phyloP scores from a whole-genome alignment of 2,113 vertebrate genomes.

The Anser brachyrhynchus region DNA sequence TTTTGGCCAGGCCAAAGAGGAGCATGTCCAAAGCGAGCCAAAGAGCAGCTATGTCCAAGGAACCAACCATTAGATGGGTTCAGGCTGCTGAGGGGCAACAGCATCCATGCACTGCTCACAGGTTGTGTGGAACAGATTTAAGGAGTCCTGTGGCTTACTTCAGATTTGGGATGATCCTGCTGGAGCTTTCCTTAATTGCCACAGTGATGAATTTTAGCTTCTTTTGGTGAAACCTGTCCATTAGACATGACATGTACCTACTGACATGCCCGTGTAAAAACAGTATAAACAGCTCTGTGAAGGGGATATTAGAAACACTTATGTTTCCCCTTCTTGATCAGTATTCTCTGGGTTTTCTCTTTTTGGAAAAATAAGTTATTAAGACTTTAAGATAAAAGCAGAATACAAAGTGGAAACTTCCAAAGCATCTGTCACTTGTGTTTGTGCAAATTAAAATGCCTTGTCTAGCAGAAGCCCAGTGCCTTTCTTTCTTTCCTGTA shows the following conservation, averaged over 20 bases:
- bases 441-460: not conserved
- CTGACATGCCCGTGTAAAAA: not conserved
- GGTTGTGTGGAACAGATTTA: not conserved
- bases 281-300: not conserved
- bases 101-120: not conserved
- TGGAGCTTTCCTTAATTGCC: not conserved
- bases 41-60: not conserved
- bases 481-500: not conserved
- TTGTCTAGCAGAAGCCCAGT: not conserved
- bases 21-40: not conserved
- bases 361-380: not conserved
- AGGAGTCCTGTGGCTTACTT: not conserved
- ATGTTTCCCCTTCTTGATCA: not conserved
- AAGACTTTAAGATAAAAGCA: constrained; percentile 4
- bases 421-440: not conserved
- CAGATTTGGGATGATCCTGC: not conserved
- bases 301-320: not conserved
- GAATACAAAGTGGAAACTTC: constrained; percentile 4
- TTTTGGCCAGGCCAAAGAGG: not conserved
- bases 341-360: not conserved
- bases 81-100: not conserved
- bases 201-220: not conserved
- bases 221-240: not conserved
- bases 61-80: not conserved
- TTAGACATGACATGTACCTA: not conserved